Base-by-base conservation (phyloP, 2,888 invertebrate species). In the Coenonympha glycerion region DNA sequence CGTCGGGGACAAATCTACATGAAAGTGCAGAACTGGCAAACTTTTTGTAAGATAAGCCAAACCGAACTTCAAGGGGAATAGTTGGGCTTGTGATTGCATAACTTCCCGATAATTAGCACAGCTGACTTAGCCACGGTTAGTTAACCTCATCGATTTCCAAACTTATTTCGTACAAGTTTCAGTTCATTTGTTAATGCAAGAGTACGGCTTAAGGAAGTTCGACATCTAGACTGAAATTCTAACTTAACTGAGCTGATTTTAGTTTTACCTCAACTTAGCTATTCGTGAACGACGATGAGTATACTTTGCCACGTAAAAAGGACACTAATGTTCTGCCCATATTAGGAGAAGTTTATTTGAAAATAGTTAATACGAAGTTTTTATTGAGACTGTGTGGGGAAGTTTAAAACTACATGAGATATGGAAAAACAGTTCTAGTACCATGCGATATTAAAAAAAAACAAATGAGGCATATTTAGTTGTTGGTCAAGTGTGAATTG, bases 31-130 rank as follows among this genome's bases (percentile, higher is more conserved):
- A 49, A 51, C 39, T 21, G 39, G 36, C 22, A 21, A 46, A 53
- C 45, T 53, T 53, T 53, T 49, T 53, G 47, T 46, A 42, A 57
- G 57, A 54, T 55, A 57, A 57, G 57, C 39, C 50, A 48, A 52
- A 44, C 49, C 47, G 44, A 53, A 57, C 50, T 59, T 56, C 45
- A 56, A 51, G 41, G 33, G 33, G 24, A 48, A 49, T 52, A 53
- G 56, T 49, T 49, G 44, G 56, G 47, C 52, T 42, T 42, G 52
- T 53, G 51, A 58, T 55, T 59, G 57, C 49, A 50, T 46, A 59
- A 56, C 52, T 57, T 55, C 39, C 49, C 47, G 47, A 53, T 56
- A 57, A 59, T 57, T 51, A 57, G 56, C 52, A 47, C 37, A 45
- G 53, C 52, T 53, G 45, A 54, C 49, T 39, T 36, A 42, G 52